These are phyloP conservation scores for Ploceus nigricollis DNA, from an alignment of 2,113 vertebrate species.

Conservation along the genomic window DNA sequence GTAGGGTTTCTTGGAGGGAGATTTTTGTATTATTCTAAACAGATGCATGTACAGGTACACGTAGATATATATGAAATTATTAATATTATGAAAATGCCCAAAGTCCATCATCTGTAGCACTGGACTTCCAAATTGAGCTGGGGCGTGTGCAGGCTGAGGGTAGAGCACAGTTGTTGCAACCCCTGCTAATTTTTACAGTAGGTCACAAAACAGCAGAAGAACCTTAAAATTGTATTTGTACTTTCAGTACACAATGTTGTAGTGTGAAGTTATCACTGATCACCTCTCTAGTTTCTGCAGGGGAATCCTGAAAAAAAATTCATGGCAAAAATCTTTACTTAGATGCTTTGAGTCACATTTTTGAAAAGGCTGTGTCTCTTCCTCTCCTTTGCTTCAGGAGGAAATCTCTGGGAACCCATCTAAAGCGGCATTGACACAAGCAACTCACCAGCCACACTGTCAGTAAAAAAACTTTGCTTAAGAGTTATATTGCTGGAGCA, in stretches of 20 bases:
- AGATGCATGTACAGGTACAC: background rate
- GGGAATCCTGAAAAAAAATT: background rate
- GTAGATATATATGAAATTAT: background rate
- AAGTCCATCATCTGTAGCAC: background rate
- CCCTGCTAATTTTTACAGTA: background rate
- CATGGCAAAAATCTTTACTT: background rate
- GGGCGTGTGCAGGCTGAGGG: background rate
- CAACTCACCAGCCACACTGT: background rate
- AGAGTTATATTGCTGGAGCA: background rate
- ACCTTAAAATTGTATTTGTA: background rate
- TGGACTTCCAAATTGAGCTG: background rate
- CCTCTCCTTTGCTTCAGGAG: background rate
- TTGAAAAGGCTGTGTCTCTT: background rate
- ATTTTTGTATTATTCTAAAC: background rate
- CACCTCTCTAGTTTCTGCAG: background rate
- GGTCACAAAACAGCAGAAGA: background rate
- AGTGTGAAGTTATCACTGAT: background rate
- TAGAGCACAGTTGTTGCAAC: background rate
- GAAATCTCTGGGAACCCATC: background rate
- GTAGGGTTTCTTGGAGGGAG: background rate
- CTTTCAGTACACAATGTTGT: background rate
- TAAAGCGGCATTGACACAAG: rapidly evolving
- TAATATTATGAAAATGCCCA: background rate
- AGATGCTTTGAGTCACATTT: background rate
- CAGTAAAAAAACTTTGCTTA: background rate